Evolutionary conservation across 1,140 invertebrate species (phyloP).

Genomic region (honey bee (Apis mellifera)): Amel_HAv3.1 CM009937.2:7846001-7846500

Average conservation of each 20-base stretch:
- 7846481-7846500: slow-evolving; percentile 64
- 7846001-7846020: slow-evolving; percentile 6
- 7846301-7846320: slow-evolving; percentile 28
- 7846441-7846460: slow-evolving; percentile 37
- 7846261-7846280: slow-evolving; percentile 26
- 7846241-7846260: slow-evolving; percentile 46
- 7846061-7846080: slow-evolving; percentile 15
- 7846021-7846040: slow-evolving; percentile 21
- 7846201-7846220: slow-evolving; percentile 48
- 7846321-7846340: slow-evolving; percentile 40
- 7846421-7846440: slow-evolving; percentile 54
- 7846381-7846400: slow-evolving; percentile 39
- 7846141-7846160: slow-evolving; percentile 27
- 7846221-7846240: slow-evolving; percentile 41
- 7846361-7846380: slow-evolving; percentile 17
- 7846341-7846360: slow-evolving; percentile 40
- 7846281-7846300: slow-evolving; percentile 33
- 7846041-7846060: neutral
- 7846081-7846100: slow-evolving; percentile 45
- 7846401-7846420: slow-evolving; percentile 55
- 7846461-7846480: slow-evolving; percentile 74
- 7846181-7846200: slow-evolving; percentile 55
- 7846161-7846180: slow-evolving; percentile 59
- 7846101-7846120: slow-evolving; percentile 57
- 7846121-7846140: slow-evolving; percentile 45